Evolutionary conservation across 2,888 invertebrate species (phyloP).

Genomic region (Chrysodeixis includens): DNA sequence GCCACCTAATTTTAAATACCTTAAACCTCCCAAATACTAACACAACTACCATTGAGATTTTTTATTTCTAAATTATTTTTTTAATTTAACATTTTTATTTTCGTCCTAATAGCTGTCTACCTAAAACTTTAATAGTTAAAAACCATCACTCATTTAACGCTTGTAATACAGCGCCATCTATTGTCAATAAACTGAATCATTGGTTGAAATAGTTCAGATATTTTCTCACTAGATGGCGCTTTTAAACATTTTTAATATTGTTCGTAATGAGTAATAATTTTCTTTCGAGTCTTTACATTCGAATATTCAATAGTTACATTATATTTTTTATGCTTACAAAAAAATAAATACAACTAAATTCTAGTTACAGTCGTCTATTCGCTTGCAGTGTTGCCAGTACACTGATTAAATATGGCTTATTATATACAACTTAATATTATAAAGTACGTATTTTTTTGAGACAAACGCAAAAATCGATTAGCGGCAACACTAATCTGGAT

Average conservation of each 20-base stretch:
- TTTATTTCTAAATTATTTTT: slow-evolving; percentile 63
- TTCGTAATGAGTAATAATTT: slow-evolving; percentile 23
- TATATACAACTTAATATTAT: slow-evolving; percentile 5
- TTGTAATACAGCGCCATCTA: background rate
- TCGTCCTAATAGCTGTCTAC: slow-evolving; percentile 38
- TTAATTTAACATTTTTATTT: slow-evolving; percentile 20
- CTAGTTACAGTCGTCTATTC: slow-evolving; percentile 30
- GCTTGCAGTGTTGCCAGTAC: slow-evolving; percentile 34
- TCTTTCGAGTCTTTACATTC: slow-evolving; percentile 14
- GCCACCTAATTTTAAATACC: slow-evolving; percentile 46
- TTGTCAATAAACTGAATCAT: background rate
- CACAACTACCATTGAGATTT: slow-evolving; percentile 74
- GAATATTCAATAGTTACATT: slow-evolving; percentile 43
- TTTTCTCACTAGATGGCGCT: background rate
- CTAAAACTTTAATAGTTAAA: slow-evolving; percentile 10
- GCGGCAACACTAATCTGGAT: slow-evolving; percentile 28
- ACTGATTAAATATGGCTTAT: slow-evolving; percentile 12
- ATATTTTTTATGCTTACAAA: slow-evolving; percentile 50
- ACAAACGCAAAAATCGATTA: slow-evolving; percentile 6
- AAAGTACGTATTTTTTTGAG: background rate
- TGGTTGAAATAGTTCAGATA: background rate
- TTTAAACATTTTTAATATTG: background rate
- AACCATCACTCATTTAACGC: slow-evolving; percentile 14
- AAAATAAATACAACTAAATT: slow-evolving; percentile 55
- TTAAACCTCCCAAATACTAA: slow-evolving; percentile 69